Evolutionary conservation across 2,113 vertebrate species (phyloP).

Genomic region (Noturus placidus): DNA sequence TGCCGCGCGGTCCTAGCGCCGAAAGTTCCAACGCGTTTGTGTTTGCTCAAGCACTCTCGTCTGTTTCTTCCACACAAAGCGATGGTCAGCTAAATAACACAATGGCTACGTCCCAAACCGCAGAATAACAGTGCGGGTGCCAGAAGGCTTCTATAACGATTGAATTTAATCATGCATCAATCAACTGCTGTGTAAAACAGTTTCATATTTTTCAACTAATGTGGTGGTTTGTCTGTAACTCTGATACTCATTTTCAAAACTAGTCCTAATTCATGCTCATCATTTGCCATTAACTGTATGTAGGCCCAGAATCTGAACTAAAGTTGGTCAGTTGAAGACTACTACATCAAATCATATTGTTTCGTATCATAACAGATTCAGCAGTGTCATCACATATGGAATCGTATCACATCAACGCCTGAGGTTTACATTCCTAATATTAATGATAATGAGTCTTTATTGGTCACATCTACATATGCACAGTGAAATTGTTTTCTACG

Average conservation of each 20-base stretch:
- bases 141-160: not conserved
- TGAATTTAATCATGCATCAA: not conserved
- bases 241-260: too few species aligned
- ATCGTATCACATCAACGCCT: not conserved
- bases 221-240: not conserved
- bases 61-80: not conserved
- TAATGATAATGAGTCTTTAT: too few species aligned
- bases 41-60: not conserved
- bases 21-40: constrained; percentile 39
- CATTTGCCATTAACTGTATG: not conserved
- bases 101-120: not conserved
- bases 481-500: too few species aligned
- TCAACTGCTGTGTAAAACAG: not conserved
- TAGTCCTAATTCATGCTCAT: not conserved
- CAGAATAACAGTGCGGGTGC: not conserved
- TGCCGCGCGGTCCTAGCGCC: constrained; percentile 74
- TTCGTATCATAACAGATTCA: not conserved
- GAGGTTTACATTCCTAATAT: too few species aligned
- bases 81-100: not conserved
- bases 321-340: not conserved
- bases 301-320: not conserved
- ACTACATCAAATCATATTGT: not conserved
- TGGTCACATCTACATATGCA: too few species aligned
- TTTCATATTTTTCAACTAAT: not conserved
- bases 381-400: not conserved